Evolutionary conservation across 2,797 vertebrate genomes (phyloP).

Genomic region (Danio aesculapii): DNA sequence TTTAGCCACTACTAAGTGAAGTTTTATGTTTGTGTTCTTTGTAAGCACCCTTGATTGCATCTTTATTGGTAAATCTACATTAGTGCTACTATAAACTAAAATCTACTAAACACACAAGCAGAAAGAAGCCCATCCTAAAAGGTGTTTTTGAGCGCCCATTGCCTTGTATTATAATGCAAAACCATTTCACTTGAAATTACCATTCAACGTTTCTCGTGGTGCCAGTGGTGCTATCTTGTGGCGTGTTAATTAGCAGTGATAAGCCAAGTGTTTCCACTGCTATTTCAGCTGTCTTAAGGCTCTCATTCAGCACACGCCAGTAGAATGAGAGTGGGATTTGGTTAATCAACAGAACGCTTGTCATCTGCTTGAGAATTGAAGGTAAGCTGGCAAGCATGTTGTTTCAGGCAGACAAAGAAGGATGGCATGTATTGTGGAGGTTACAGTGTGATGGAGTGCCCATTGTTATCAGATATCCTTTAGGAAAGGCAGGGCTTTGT

Average conservation of each 20-base stretch:
- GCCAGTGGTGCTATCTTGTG: slow-evolving; percentile 42
- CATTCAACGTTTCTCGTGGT: slow-evolving; percentile 34
- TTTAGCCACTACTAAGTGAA: background rate
- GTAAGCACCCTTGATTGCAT: slow-evolving; percentile 9
- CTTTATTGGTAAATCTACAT: slow-evolving; percentile 11
- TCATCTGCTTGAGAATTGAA: slow-evolving; percentile 68
- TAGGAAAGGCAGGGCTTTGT: slow-evolving; percentile 2
- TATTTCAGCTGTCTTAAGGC: slow-evolving; percentile 49
- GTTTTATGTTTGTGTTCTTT: background rate
- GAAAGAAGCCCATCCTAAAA: slow-evolving; percentile 12
- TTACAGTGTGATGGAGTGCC: slow-evolving; percentile 37
- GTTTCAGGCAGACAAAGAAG: slow-evolving; percentile 70
- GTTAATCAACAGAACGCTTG: slow-evolving; percentile 67
- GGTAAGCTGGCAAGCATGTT: slow-evolving; percentile 74
- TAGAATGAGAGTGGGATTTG: slow-evolving; percentile 39
- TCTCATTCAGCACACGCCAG: slow-evolving; percentile 26
- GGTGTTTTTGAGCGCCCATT: slow-evolving; percentile 12
- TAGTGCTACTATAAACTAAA: too few relatives aligned
- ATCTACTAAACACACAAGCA: slow-evolving; percentile 2
- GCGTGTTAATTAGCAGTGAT: slow-evolving; percentile 53
- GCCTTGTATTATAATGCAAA: slow-evolving; percentile 24
- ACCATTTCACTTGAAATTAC: slow-evolving; percentile 39
- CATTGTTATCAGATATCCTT: slow-evolving; percentile 30
- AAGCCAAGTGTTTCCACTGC: slow-evolving; percentile 55
- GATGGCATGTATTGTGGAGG: slow-evolving; percentile 48